Conservation (phyloP, 2,113 vertebrate genomes). For the Ardeotis arabs region DNA sequence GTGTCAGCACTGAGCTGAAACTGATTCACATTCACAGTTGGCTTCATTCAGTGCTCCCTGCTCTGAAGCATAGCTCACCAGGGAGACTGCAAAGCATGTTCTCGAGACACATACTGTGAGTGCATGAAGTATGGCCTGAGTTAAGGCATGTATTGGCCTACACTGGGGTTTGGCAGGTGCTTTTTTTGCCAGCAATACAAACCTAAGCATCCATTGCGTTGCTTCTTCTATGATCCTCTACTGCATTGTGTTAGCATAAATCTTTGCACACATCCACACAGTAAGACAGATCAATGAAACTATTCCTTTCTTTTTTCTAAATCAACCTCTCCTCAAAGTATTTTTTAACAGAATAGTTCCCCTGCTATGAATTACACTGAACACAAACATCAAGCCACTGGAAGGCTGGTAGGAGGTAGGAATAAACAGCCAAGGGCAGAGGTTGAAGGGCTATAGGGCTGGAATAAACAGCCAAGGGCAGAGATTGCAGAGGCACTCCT, state of each 20-base stretch:
- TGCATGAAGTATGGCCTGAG: not conserved
- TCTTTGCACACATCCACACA: not conserved
- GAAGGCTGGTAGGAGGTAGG: not conserved
- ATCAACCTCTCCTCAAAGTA: not conserved
- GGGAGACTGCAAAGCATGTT: not conserved
- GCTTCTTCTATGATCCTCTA: not conserved
- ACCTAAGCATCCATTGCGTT: not conserved
- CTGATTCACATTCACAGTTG: not conserved
- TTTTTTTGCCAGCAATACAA: not conserved
- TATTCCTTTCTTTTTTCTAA: fast-evolving
- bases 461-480: not conserved
- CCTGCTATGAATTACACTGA: not conserved
- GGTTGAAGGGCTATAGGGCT: not conserved
- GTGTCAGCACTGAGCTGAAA: not conserved
- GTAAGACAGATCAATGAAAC: not conserved
- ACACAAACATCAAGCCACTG: not conserved
- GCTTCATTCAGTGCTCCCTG: not conserved
- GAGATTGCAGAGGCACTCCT: not conserved
- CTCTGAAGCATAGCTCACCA: not conserved
- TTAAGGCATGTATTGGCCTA: not conserved
- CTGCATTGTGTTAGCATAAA: not conserved
- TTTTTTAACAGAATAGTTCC: not conserved
- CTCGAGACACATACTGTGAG: not conserved
- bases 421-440: not conserved
- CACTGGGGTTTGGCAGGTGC: not conserved